Evolutionary conservation across 2,113 vertebrate genomes (phyloP), one percentile per base, ranked within the genome.

Genomic region (Trinectes maculatus): DNA sequence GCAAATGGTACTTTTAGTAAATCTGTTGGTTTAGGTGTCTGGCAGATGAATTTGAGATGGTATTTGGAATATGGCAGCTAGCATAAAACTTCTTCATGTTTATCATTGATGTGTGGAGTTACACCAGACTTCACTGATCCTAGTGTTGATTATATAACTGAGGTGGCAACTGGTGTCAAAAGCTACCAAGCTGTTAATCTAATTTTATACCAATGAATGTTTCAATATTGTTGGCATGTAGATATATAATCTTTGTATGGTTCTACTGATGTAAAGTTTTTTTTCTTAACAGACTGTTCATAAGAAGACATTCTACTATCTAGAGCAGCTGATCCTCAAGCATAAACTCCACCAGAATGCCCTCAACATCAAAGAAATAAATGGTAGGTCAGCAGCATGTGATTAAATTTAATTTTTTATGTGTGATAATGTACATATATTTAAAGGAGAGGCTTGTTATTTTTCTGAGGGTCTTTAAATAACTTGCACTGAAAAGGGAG

Each of bases 261-360:
- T 25, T 2, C 19, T 48, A 3, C 11, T 52, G 11, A 51, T 59
- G 13, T 24, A 25, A 16, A 40, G 11, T 4, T 39, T 53, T 28
- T 66, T 51, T 22, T 26, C 55, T 56, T 49, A 71, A 80, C 81
- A 99, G 98, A 97, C 96, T 18, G 43, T 87, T 58, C 97, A 99
- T 89, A 99, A 98, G 87, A 99, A 99, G 89, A 99, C 97, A 0
- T 99, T 99, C 88, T 99, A 93, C 85, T 99, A 99, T 75, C 83
- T 99, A 87, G 97, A 99, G 71, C 97, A 99, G 85, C 89, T 98
- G 87, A 97, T 99, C 89, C 91, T 99, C 49, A 99, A 98, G 72
- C 96, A 99, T 76, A 95, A 92, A 83, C 93, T 99, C 67, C 96
- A 99, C 72, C 94, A 96, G 78, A 98, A 96, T 77, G 89, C 94